phyloP scores from a whole-genome alignment of 2,113 vertebrate species.

The Eulemur rufifrons region DNA sequence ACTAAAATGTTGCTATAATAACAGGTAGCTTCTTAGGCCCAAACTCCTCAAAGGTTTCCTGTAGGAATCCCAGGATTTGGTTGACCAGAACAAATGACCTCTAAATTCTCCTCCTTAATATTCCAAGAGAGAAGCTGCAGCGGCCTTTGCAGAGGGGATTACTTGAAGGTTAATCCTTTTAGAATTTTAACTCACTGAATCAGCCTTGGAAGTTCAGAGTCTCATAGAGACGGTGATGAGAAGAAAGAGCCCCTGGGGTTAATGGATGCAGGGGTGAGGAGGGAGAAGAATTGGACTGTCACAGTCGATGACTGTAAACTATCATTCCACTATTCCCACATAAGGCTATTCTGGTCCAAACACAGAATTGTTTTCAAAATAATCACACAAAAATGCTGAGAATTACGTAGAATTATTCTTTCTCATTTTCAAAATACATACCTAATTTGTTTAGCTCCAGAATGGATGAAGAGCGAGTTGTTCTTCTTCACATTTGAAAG shows the following conservation, averaged over 20 bases:
- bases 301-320: neutral
- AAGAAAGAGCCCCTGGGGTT: neutral
- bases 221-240: neutral
- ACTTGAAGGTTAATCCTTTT: neutral
- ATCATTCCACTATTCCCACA: no score
- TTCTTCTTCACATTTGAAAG: neutral
- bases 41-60: neutral
- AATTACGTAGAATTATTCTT: neutral
- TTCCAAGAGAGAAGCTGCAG: neutral
- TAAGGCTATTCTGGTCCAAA: neutral
- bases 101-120: neutral
- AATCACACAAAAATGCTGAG: neutral
- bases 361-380: neutral
- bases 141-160: neutral
- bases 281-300: neutral
- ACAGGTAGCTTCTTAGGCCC: neutral
- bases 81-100: neutral
- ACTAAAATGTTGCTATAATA: neutral
- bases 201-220: neutral
- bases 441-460: neutral
- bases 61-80: neutral
- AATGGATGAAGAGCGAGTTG: neutral
- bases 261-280: rapidly evolving
- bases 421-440: neutral
- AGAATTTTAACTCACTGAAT: neutral